Evolutionary conservation across 2,888 invertebrate genomes (phyloP), one percentile per base, ranked within the genome.

Genomic region (Eremobia ochroleuca): DNA sequence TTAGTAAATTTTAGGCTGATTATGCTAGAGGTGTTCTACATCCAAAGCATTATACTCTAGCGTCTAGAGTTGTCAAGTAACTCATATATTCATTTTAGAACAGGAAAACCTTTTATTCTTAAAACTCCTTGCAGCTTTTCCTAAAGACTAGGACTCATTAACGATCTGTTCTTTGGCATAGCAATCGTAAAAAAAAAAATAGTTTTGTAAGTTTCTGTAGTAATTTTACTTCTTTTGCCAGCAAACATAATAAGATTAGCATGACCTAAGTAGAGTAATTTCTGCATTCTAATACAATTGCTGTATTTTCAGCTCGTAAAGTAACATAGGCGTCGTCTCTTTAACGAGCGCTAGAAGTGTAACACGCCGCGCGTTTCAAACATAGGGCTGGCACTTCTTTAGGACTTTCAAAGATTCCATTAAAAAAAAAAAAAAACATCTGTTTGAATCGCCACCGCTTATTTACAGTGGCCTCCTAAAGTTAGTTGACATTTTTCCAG

Each of bases 321-420:
- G 68, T 73, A 80, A 73, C 73, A 59, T n/a, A 79, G 82, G 81
- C 82, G 87, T 87, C 83, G 75, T 84, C 84, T 81, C 89, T 88
- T 88, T 89, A 88, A 88, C 87, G 73, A 85, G 81, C 65, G 59
- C 68, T 75, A 64, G 86, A 81, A 79, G 81, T 87, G 81, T 87
- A 87, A 81, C 85, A 81, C 85, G 74, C 81, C 74, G 87, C 85
- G 81, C 87, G 85, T 85, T 87, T 84, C 71, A 87, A 61, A 73
- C 61, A 18, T 71, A 85, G 87, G 85, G 85, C 8, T 81, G 84
- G 9, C 65, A 5, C 34, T 1, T 13, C 15, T 1, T n/a, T 4
- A 21, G 11, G 8, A 43, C 0, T 28, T 31, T 9, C 25, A 31
- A 37, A 31, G 15, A 8, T 46, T 28, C 49, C n/a, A 46, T 76